Conservation (phyloP, 1,140 invertebrate genomes). For the Pentalonia nigronervosa region DNA sequence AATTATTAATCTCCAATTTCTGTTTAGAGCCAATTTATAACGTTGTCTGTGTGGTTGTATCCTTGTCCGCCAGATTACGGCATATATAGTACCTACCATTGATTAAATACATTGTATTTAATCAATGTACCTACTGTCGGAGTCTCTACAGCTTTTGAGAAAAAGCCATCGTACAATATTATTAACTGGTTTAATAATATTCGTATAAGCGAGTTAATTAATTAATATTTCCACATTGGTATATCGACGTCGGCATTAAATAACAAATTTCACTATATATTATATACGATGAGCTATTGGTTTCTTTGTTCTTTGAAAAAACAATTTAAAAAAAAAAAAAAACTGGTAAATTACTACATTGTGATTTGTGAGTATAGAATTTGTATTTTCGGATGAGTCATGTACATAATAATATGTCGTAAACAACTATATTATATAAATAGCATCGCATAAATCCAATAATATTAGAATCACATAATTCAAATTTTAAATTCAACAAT, state of each 20-base stretch:
- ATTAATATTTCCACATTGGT: neutral
- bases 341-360: neutral
- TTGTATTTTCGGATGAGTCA: neutral
- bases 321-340: neutral
- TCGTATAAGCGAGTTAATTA: neutral
- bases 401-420: neutral
- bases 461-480: no score
- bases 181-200: neutral
- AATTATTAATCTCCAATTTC: neutral
- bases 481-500: no score
- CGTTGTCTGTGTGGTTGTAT: neutral
- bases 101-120: no score
- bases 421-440: neutral
- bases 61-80: neutral
- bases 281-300: neutral
- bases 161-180: neutral
- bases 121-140: neutral
- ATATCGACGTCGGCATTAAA: neutral
- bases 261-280: neutral
- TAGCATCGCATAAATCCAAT: neutral
- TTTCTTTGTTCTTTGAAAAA: neutral
- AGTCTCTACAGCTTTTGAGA: neutral
- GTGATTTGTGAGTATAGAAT: neutral
- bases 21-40: neutral
- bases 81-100: neutral